Conservation (phyloP, 2,888 invertebrate genomes). For the Amblyteles armatorius region DNA sequence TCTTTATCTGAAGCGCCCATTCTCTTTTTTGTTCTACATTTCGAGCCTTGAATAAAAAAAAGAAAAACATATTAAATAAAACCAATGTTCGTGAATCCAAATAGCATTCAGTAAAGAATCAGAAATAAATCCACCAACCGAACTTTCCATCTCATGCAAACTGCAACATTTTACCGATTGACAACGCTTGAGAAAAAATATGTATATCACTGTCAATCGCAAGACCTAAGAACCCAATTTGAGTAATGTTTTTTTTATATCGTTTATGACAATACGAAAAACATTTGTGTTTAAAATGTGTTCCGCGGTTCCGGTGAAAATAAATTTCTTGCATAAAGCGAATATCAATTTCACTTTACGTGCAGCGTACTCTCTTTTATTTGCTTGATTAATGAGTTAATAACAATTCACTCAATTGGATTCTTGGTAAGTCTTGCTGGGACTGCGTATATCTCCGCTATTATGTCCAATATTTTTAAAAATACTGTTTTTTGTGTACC, state of each 20-base stretch:
- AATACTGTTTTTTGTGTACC: constrained; percentile 82
- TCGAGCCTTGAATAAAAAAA: constrained; percentile 86
- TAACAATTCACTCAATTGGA: not conserved
- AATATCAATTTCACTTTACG: too few relatives aligned
- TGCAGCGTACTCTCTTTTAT: not conserved
- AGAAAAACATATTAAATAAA: constrained; percentile 24
- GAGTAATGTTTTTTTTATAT: constrained; percentile 16
- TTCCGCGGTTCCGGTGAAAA: too few relatives aligned
- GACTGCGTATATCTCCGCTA: not conserved
- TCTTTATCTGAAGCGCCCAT: constrained; percentile 92
- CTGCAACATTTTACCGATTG: constrained; percentile 64
- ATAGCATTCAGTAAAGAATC: not conserved
- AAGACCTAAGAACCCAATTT: not conserved
- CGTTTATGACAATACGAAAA: not conserved
- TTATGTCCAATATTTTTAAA: not conserved
- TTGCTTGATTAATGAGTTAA: not conserved
- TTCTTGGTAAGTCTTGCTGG: not conserved
- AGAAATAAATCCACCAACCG: constrained; percentile 14
- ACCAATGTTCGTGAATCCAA: not conserved
- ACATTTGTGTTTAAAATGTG: not conserved
- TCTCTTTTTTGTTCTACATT: constrained; percentile 94
- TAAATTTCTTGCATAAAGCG: too few relatives aligned
- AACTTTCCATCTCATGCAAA: constrained; percentile 66
- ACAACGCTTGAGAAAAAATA: constrained; percentile 20
- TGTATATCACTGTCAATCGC: not conserved